Evolutionary conservation across 2,797 vertebrate species (phyloP).

Genomic region (Oophaga sylvatica): DNA sequence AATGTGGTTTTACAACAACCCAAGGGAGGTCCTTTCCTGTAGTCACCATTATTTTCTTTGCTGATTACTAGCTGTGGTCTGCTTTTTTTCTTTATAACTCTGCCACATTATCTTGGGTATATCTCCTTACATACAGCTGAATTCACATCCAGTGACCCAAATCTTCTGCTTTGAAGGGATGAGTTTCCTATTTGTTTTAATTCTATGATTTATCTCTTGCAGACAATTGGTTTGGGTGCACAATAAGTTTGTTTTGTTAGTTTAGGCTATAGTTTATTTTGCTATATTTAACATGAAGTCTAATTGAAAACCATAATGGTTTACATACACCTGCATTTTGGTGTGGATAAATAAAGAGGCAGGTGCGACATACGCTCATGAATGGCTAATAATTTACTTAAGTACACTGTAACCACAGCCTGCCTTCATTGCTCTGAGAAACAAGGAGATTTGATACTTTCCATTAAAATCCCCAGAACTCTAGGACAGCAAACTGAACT

Average conservation of each 20-base stretch:
- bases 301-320: background rate
- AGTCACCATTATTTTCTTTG: too few species aligned
- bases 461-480: slow-evolving; percentile 37
- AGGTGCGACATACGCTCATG: slow-evolving; percentile 26
- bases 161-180: background rate
- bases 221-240: background rate
- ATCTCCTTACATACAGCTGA: background rate
- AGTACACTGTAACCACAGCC: slow-evolving; percentile 25
- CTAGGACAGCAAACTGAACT: slow-evolving; percentile 37
- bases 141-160: too few species aligned
- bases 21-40: too few species aligned
- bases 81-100: too few species aligned
- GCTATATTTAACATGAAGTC: slow-evolving; percentile 7
- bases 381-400: slow-evolving; percentile 42
- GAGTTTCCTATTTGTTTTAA: background rate
- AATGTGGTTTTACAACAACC: too few species aligned
- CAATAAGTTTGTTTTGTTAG: background rate
- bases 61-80: too few species aligned
- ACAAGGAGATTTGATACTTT: slow-evolving; percentile 38
- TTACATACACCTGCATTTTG: slow-evolving; percentile 1
- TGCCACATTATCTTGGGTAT: background rate
- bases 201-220: background rate
- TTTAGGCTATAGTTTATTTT: background rate
- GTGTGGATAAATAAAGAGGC: background rate
- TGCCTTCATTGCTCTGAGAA: background rate